Evolutionary conservation across 2,888 invertebrate genomes (phyloP).

Genomic region (Hartigia nigra): DNA sequence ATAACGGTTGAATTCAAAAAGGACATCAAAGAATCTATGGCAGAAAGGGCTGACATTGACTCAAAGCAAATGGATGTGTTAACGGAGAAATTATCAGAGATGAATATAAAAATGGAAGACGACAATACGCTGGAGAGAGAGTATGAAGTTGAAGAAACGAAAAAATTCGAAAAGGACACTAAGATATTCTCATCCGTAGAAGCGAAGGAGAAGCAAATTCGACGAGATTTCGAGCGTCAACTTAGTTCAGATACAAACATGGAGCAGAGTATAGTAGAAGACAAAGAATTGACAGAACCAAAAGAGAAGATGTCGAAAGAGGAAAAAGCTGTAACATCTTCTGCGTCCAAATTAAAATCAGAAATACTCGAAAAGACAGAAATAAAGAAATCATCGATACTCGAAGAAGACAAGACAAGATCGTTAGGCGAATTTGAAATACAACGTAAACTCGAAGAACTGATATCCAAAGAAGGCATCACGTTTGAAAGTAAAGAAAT

Average conservation of each 20-base stretch:
- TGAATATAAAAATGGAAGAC: not conserved
- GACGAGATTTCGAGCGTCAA: constrained; percentile 1
- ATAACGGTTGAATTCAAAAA: not conserved
- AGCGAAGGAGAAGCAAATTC: constrained; percentile 3
- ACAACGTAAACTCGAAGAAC: not conserved
- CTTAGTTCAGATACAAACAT: not conserved
- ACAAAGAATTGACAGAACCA: not conserved
- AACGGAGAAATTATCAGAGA: not conserved
- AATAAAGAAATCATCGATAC: not conserved
- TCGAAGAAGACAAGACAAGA: not conserved
- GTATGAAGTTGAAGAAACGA: not conserved
- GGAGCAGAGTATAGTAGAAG: constrained; percentile 2
- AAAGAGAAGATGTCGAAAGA: not conserved
- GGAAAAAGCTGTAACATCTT: not conserved
- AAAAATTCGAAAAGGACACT: not conserved
- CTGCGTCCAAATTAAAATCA: not conserved
- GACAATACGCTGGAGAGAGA: not conserved
- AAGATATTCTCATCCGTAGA: not conserved
- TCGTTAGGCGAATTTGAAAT: not conserved
- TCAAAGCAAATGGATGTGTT: not conserved
- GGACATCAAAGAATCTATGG: not conserved
- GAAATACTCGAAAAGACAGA: not conserved
- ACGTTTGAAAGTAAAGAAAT: not conserved
- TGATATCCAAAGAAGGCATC: not conserved
- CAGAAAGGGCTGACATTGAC: not conserved